phyloP scores from a whole-genome alignment of 1,140 invertebrate species.

The Sesamia nonagrioides region DNA sequence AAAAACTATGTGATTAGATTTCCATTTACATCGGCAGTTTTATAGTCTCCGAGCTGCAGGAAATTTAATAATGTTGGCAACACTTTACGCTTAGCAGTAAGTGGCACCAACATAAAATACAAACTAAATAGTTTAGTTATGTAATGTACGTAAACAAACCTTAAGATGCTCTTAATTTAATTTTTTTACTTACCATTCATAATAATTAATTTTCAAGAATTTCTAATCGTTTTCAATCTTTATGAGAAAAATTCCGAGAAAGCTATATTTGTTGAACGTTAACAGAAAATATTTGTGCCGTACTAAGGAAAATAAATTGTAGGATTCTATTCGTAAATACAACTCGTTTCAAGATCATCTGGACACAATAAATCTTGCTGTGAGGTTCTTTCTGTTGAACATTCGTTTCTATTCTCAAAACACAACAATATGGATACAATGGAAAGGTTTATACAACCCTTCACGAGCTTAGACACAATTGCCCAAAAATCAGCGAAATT shows the following conservation, averaged over 20 bases:
- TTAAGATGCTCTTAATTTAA: too few species aligned
- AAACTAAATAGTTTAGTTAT: too few species aligned
- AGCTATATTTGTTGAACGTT: background rate
- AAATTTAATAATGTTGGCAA: background rate
- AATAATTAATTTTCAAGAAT: too few species aligned
- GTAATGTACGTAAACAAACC: too few species aligned
- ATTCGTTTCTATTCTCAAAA: slow-evolving; percentile 24
- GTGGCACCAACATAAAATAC: too few species aligned
- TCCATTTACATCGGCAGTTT: background rate
- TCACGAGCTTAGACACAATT: slow-evolving; percentile 17
- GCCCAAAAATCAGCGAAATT: slow-evolving; percentile 32
- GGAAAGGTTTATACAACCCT: slow-evolving; percentile 15
- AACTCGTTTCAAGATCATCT: slow-evolving; percentile 21
- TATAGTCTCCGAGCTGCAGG: background rate
- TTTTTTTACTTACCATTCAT: too few species aligned
- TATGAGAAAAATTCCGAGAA: background rate
- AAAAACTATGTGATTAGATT: background rate
- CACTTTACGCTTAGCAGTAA: background rate
- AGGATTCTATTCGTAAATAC: slow-evolving; percentile 29
- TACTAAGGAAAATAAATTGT: slow-evolving; percentile 9
- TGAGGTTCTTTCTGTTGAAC: slow-evolving; percentile 1
- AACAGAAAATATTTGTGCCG: background rate
- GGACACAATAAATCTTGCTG: slow-evolving; percentile 30
- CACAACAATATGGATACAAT: slow-evolving; percentile 24
- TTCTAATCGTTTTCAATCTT: too few species aligned